Base-by-base conservation (phyloP, 2,797 vertebrate species). In the Sebastes flavidus region DNA sequence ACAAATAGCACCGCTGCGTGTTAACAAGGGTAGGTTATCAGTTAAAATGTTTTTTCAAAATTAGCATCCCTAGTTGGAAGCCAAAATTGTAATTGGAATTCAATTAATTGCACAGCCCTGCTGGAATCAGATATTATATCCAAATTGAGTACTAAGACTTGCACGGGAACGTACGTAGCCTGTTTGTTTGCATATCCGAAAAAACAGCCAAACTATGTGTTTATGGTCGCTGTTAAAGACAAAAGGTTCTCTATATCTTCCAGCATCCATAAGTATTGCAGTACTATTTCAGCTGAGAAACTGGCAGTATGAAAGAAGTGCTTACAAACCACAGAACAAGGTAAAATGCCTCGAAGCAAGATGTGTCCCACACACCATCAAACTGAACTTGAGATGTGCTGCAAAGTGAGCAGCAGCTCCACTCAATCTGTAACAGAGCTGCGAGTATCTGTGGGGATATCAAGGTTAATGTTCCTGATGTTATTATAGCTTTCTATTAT, bases 381-480 rank as follows among this genome's bases (percentile, higher is more conserved):
- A 42, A 68, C 74, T 55, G 80, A 85, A 82, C 75, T 63, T 70
- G 61, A 72, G 74, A 73, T 71, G 61, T 81, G 69, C 81, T 65
- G 60, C 54, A 76, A 83, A 85, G 63, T 72, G 77, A 83, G 52
- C 84, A 88, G 52, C 55, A 34, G 46, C 80, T 73, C 72, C 18
- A 16, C 70, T 84, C 75, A 75, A 30, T 77, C 66, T 83, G 69
- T 58, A 81, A 58, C 52, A 66, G 55, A 56, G 58, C 81, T 76
- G 69, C 55, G 12, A 75, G 75, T 55, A 52, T 85, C 78, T 77
- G 62, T 67, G 77, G 80, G 76, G 78, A 80, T 71, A 84, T 84
- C 38, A 73, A 86, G 83, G 81, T 89, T 89, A 89, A 88, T 90
- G 72, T 70, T 75, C 82, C 66, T 79, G 58, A 86, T 86, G 73